phyloP scores from a whole-genome alignment of 2,888 invertebrate species.

The Apotomis capreana region DNA sequence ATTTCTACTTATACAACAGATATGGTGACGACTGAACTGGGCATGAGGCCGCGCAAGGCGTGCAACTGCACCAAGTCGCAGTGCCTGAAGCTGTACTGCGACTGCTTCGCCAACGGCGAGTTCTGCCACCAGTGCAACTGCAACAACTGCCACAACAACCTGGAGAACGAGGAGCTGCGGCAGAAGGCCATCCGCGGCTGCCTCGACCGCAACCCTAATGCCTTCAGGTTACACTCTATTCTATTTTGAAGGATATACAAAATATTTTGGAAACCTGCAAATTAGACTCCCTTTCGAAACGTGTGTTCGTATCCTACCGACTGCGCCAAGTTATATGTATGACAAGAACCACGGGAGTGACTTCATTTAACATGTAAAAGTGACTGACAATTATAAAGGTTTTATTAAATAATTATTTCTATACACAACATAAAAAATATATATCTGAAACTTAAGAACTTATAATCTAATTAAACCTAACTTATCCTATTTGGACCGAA shows the following conservation, averaged over 20 bases:
- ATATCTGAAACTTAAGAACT: too few relatives aligned
- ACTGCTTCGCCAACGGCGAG: conserved; percentile 99
- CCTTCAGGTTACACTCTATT: conserved; percentile 86
- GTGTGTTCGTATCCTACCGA: conserved; percentile 11
- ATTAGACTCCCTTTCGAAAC: too few relatives aligned
- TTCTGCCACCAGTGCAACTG: conserved; percentile 99
- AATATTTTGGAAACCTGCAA: too few relatives aligned
- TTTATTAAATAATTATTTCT: too few relatives aligned
- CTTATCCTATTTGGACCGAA: too few relatives aligned
- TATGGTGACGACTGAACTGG: conserved; percentile 63
- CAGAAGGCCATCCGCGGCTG: conserved; percentile 97
- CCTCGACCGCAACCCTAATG: conserved; percentile 97
- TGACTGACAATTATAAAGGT: too few relatives aligned
- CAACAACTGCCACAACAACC: conserved; percentile 97
- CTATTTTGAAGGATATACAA: too few relatives aligned
- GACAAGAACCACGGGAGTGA: too few relatives aligned
- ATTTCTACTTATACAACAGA: conserved; percentile 49
- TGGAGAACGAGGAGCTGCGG: conserved; percentile 96
- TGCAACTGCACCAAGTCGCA: conserved; percentile 99
- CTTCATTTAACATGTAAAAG: too few relatives aligned
- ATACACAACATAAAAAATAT: too few relatives aligned
- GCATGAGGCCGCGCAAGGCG: conserved; percentile 91
- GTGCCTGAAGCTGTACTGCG: conserved; percentile 99
- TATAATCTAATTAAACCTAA: too few relatives aligned
- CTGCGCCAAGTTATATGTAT: conserved; percentile 86